These are phyloP conservation scores for Phalanger gymnotis DNA, from an alignment of 2,797 vertebrate species.

Conservation along the genomic window DNA sequence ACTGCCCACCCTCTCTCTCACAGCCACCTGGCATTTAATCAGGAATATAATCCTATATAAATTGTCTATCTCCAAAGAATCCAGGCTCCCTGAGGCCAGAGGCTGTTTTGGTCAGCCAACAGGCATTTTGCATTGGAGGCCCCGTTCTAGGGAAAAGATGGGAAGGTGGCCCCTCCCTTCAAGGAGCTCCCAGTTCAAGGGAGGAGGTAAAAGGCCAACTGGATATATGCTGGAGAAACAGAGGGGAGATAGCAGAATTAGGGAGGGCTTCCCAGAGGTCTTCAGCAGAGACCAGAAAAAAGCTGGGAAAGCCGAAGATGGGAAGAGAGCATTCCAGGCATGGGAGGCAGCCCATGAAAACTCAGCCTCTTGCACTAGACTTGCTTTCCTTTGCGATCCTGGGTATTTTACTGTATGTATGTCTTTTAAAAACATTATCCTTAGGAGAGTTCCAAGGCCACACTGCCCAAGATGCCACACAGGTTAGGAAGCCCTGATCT, in stretches of 20 bases:
- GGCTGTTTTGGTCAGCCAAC: background rate
- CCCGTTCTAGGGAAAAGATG: background rate
- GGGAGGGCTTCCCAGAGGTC: background rate
- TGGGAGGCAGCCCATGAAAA: background rate
- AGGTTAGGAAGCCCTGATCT: background rate
- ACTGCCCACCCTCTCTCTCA: too few species aligned
- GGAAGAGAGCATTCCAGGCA: background rate
- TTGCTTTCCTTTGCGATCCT: background rate
- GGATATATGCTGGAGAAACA: too few species aligned
- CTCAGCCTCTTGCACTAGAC: background rate
- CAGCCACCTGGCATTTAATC: background rate
- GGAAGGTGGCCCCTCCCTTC: background rate
- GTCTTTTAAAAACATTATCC: too few species aligned
- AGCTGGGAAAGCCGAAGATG: too few species aligned
- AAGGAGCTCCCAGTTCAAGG: background rate
- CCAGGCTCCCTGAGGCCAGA: background rate
- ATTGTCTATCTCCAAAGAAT: background rate
- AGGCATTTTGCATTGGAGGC: background rate
- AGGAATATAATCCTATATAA: background rate
- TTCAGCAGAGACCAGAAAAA: too few species aligned
- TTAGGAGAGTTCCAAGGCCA: background rate
- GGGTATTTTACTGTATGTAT: background rate
- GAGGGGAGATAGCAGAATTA: background rate
- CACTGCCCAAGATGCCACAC: background rate
- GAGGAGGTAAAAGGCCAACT: background rate